Conservation (phyloP, 2,888 invertebrate genomes). For the Brachyopa scutellaris region DNA sequence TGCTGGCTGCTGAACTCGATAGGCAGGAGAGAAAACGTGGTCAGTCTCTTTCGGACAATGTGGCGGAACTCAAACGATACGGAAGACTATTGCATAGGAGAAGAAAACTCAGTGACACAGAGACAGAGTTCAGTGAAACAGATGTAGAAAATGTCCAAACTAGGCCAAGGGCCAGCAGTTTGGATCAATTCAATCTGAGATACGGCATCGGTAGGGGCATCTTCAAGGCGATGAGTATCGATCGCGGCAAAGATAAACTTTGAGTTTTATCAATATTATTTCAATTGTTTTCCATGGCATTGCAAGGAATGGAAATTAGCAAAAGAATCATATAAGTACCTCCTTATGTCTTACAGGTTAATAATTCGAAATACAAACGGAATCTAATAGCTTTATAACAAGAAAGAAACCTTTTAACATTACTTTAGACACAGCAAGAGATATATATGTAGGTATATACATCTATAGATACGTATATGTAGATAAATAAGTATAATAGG, state of each 20-base stretch:
- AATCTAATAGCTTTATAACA: conserved; percentile 70
- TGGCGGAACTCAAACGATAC: conserved; percentile 76
- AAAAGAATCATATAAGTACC: conserved; percentile 66
- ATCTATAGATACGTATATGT: conserved; percentile 37
- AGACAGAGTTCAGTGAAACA: conserved; percentile 80
- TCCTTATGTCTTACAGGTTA: conserved; percentile 68
- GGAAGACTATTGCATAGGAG: conserved; percentile 77
- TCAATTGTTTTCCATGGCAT: conserved; percentile 62
- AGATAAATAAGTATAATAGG: conserved; percentile 18
- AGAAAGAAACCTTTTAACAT: conserved; percentile 66
- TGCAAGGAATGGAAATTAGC: conserved; percentile 47
- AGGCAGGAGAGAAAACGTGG: conserved; percentile 82
- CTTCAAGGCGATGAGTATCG: conserved; percentile 82
- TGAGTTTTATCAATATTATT: conserved; percentile 78
- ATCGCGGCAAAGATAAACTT: conserved; percentile 81
- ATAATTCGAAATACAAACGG: conserved; percentile 68
- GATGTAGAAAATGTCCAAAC: conserved; percentile 76
- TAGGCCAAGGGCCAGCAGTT: conserved; percentile 79
- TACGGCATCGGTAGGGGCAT: conserved; percentile 79
- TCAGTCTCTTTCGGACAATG: conserved; percentile 78
- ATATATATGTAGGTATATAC: conserved; percentile 51
- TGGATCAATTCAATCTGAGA: conserved; percentile 80
- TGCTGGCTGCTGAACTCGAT: conserved; percentile 89
- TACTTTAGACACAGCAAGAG: conserved; percentile 59
- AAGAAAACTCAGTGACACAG: conserved; percentile 80